phyloP scores from a whole-genome alignment of 2,888 invertebrate genomes.

The Thymelicus acteon region DNA sequence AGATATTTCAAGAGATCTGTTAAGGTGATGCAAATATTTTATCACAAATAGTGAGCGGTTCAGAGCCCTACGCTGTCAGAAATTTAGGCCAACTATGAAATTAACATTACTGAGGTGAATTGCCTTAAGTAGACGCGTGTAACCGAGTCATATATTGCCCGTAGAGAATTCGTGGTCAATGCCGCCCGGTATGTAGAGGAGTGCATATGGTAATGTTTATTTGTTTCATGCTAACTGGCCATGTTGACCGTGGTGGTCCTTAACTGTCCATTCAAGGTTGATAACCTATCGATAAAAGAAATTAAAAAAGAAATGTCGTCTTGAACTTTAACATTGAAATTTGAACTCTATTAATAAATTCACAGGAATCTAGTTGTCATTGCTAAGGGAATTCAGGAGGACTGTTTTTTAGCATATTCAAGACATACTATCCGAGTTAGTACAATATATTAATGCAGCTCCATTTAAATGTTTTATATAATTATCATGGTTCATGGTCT shows the following conservation, averaged over 20 bases:
- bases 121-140: conserved; percentile 46
- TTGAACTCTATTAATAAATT: neutral
- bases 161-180: conserved; percentile 64
- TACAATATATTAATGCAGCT: neutral
- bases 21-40: neutral
- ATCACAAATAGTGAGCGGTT: neutral
- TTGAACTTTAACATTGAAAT: neutral
- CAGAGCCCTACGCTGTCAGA: conserved; percentile 42
- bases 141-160: conserved; percentile 30
- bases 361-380: neutral
- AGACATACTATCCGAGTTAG: neutral
- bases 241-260: conserved; percentile 8
- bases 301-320: neutral
- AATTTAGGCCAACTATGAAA: conserved; percentile 63
- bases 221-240: conserved; percentile 46
- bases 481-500: conserved; percentile 49
- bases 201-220: conserved; percentile 66
- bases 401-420: neutral
- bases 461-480: conserved; percentile 1
- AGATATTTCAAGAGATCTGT: neutral
- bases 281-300: neutral
- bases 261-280: conserved; percentile 11
- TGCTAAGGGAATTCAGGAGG: no score
- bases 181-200: conserved; percentile 59
- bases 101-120: conserved; percentile 65